Percentiles rank a stretch among this genome's conserved stretches.
phyloP scores from a whole-genome alignment of 2,113 vertebrate genomes.

The Hydropotes inermis region DNA sequence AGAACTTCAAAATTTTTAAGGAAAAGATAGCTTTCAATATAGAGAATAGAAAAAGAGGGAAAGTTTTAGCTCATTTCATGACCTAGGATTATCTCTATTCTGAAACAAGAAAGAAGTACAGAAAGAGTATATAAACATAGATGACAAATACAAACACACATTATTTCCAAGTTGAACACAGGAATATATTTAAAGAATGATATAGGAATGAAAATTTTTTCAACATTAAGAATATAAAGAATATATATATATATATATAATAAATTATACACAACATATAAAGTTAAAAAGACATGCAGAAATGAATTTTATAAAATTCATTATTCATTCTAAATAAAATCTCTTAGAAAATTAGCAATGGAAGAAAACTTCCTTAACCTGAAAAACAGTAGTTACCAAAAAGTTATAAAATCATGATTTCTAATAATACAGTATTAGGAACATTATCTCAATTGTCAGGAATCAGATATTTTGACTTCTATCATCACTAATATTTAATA shows the following conservation, averaged over 20 bases:
- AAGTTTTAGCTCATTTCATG: neutral
- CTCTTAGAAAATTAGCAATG: neutral
- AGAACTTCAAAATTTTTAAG: neutral
- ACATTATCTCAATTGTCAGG: neutral
- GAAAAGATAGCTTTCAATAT: neutral
- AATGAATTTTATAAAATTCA: neutral
- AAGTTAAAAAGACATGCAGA: neutral
- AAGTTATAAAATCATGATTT: neutral
- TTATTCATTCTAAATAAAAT: neutral
- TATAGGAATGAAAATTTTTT: neutral
- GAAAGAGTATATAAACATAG: neutral
- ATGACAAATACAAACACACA: neutral
- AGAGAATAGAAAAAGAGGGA: neutral
- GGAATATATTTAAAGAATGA: neutral
- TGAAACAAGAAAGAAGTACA: neutral
- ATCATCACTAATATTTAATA: neutral
- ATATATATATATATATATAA: neutral
- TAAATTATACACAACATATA: neutral
- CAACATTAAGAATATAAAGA: neutral
- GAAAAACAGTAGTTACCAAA: neutral
- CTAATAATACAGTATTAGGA: neutral
- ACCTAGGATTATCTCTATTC: neutral
- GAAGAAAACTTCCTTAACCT: neutral
- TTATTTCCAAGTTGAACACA: neutral
- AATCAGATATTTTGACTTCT: neutral